Conservation (phyloP, 2,888 invertebrate species). For the Leptinotarsa peninsularis region DNA sequence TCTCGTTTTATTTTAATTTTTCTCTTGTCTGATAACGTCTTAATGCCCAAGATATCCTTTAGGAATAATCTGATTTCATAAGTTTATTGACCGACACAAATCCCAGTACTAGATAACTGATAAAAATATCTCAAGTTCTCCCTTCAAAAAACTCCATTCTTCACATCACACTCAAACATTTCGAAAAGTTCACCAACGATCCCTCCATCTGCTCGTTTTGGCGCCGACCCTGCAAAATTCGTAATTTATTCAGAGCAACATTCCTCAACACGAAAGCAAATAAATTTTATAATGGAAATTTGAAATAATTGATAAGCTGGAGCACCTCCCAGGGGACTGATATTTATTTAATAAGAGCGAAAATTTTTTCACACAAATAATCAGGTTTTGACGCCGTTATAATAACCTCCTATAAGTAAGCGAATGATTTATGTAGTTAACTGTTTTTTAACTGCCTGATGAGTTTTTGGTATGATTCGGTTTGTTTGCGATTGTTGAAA, state of each 20-base stretch:
- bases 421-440: constrained; percentile 4
- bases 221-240: constrained; percentile 21
- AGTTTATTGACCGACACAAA: too few species aligned
- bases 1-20: too few species aligned
- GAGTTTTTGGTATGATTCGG: background rate
- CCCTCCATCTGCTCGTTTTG: background rate
- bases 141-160: too few species aligned
- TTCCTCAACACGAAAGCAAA: constrained; percentile 39
- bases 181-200: background rate
- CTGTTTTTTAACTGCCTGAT: constrained; percentile 3
- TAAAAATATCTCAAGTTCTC: too few species aligned
- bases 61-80: too few species aligned
- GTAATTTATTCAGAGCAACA: constrained; percentile 42
- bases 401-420: constrained; percentile 14
- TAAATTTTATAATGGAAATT: constrained; percentile 38
- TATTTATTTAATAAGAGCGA: constrained; percentile 35
- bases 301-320: constrained; percentile 39
- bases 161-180: background rate
- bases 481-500: background rate
- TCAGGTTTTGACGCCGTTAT: constrained; percentile 26
- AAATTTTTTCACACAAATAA: constrained; percentile 26
- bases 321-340: constrained; percentile 30
- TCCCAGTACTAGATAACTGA: too few species aligned
- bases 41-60: too few species aligned
- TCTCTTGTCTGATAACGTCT: too few species aligned